Evolutionary conservation across 2,797 vertebrate species (phyloP).

Genomic region (Thalassophryne amazonica): DNA sequence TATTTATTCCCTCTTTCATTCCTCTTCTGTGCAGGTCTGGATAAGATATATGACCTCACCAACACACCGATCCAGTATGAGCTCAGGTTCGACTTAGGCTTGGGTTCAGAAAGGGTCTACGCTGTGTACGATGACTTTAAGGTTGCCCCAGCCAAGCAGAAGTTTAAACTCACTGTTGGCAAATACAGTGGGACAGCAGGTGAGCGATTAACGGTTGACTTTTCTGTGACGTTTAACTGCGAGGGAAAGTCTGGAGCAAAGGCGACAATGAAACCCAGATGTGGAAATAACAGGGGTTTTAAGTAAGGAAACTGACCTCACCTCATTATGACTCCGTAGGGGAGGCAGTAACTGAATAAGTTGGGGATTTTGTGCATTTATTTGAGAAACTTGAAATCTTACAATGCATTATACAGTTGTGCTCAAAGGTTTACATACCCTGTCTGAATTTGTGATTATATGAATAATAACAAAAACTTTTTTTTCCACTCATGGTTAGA

Average conservation of each 20-base stretch:
- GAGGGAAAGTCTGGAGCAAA: conserved; percentile 11
- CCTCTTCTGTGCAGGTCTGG: conserved; percentile 74
- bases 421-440: no score
- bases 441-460: no score
- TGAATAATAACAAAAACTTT: no score
- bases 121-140: conserved; percentile 85
- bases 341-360: conserved; percentile 7
- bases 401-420: no score
- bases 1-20: conserved; percentile 5
- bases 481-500: no score
- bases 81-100: conserved; percentile 80
- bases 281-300: conserved; percentile 5
- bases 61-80: conserved; percentile 78
- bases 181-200: conserved; percentile 87
- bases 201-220: conserved; percentile 29
- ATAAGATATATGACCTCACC: conserved; percentile 87
- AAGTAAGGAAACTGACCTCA: not conserved
- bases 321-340: conserved; percentile 4
- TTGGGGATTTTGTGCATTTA: conserved; percentile 10
- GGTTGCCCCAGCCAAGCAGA: conserved; percentile 82
- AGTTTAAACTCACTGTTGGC: conserved; percentile 82
- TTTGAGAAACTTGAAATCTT: no score
- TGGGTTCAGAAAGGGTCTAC: conserved; percentile 76
- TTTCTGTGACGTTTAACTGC: conserved; percentile 15
- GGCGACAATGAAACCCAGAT: conserved; percentile 16